phyloP scores from a whole-genome alignment of 1,140 invertebrate species.

The Anthonomus grandis region DNA sequence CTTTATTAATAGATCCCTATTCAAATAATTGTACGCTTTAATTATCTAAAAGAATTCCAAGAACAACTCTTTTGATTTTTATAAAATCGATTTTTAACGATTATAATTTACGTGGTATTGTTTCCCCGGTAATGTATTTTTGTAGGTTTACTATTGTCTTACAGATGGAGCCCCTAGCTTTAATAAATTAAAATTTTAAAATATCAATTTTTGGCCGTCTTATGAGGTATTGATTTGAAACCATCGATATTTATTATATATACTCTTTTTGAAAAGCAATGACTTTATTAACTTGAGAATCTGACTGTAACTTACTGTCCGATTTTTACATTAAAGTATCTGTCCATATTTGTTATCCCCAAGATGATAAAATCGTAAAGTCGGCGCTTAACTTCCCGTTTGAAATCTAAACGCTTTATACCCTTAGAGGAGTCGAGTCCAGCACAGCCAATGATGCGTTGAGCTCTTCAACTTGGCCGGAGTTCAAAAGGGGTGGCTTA shows the following conservation, averaged over 20 bases:
- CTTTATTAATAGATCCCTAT: too few relatives aligned
- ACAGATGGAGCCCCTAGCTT: not conserved
- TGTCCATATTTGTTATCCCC: too few relatives aligned
- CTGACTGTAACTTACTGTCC: too few relatives aligned
- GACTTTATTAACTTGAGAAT: too few relatives aligned
- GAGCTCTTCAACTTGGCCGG: not conserved
- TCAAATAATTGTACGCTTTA: too few relatives aligned
- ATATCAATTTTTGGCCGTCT: not conserved
- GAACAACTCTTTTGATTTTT: too few relatives aligned
- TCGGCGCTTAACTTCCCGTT: not conserved
- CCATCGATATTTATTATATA: not conserved
- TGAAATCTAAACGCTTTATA: slow-evolving; percentile 3
- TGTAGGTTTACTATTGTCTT: not conserved
- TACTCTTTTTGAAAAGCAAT: too few relatives aligned
- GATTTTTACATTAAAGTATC: too few relatives aligned
- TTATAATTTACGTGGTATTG: not conserved
- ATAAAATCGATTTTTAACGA: too few relatives aligned
- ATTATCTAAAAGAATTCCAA: too few relatives aligned
- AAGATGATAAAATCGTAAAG: not conserved
- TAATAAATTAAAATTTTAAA: not conserved
- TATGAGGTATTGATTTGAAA: not conserved
- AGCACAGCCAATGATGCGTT: slow-evolving; percentile 2
- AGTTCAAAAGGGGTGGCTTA: slow-evolving; percentile 8
- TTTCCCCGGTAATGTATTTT: not conserved
- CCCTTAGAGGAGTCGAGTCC: not conserved